These are phyloP conservation scores for Meiosimyza decipiens DNA, from an alignment of 2,888 invertebrate species.

Conservation along the genomic window DNA sequence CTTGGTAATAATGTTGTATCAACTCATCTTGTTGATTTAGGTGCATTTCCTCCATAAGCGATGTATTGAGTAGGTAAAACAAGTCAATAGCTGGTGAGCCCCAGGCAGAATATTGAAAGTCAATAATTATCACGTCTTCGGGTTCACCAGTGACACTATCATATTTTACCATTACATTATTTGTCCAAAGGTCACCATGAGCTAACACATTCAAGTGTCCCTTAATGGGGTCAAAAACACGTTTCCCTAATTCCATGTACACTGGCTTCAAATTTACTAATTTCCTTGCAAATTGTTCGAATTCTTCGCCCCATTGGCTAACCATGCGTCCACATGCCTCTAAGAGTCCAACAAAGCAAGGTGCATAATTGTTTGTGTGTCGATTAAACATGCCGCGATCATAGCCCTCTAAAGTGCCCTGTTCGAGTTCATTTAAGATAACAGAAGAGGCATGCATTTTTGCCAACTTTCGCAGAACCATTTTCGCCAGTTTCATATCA, in stretches of 20 bases:
- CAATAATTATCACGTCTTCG: slow-evolving; percentile 59
- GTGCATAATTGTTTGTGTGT: slow-evolving; percentile 59
- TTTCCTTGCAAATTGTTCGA: slow-evolving; percentile 55
- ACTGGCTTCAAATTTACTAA: slow-evolving; percentile 54
- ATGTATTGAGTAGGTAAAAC: slow-evolving; percentile 64
- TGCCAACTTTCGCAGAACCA: slow-evolving; percentile 66
- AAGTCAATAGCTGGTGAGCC: slow-evolving; percentile 63
- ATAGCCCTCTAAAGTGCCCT: slow-evolving; percentile 53
- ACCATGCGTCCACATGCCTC: slow-evolving; percentile 58
- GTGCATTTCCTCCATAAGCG: slow-evolving; percentile 58
- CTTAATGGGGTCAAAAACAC: slow-evolving; percentile 53
- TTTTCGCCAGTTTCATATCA: slow-evolving; percentile 65
- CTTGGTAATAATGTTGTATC: slow-evolving; percentile 58
- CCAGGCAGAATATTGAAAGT: slow-evolving; percentile 65
- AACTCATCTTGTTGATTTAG: slow-evolving; percentile 56
- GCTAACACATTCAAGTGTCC: slow-evolving; percentile 61
- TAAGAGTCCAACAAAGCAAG: slow-evolving; percentile 58
- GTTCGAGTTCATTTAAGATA: slow-evolving; percentile 63
- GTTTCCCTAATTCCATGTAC: slow-evolving; percentile 61
- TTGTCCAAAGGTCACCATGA: slow-evolving; percentile 65
- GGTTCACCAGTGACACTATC: slow-evolving; percentile 51
- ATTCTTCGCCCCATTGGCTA: slow-evolving; percentile 49
- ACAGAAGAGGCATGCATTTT: slow-evolving; percentile 69
- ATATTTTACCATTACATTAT: slow-evolving; percentile 65
- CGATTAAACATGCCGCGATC: slow-evolving; percentile 64